phyloP scores from a whole-genome alignment of 2,888 invertebrate species.

The Apomyelois bistriatella region DNA sequence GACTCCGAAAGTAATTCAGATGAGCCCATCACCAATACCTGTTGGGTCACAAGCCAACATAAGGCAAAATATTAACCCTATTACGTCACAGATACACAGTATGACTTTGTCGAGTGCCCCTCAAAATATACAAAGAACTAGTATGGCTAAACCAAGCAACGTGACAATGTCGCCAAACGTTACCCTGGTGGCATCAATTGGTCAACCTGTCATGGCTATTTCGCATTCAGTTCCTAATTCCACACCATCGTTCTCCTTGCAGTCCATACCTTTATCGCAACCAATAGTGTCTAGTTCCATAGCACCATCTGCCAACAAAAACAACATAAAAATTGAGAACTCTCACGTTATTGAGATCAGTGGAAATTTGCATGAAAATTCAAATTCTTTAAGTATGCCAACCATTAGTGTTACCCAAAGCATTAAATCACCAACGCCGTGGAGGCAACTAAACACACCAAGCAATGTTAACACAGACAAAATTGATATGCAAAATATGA shows the following conservation, averaged over 20 bases:
- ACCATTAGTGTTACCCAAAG: slow-evolving; percentile 73
- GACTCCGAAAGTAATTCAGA: slow-evolving; percentile 70
- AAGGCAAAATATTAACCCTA: slow-evolving; percentile 67
- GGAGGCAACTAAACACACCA: slow-evolving; percentile 57
- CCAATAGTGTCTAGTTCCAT: slow-evolving; percentile 74
- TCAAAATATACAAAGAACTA: slow-evolving; percentile 56
- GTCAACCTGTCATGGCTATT: slow-evolving; percentile 74
- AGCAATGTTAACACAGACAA: slow-evolving; percentile 48
- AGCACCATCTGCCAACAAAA: slow-evolving; percentile 61
- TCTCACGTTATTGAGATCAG: slow-evolving; percentile 73
- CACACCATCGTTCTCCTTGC: slow-evolving; percentile 59
- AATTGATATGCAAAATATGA: slow-evolving; percentile 59
- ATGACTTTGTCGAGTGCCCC: slow-evolving; percentile 62
- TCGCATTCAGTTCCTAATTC: slow-evolving; percentile 67
- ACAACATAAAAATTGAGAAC: slow-evolving; percentile 64
- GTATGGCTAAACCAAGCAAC: slow-evolving; percentile 54
- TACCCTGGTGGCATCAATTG: slow-evolving; percentile 66
- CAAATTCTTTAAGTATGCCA: slow-evolving; percentile 53
- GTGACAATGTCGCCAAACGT: slow-evolving; percentile 69
- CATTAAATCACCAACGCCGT: slow-evolving; percentile 70
- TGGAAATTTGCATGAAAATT: slow-evolving; percentile 65
- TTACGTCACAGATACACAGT: slow-evolving; percentile 71
- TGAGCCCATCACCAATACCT: slow-evolving; percentile 52
- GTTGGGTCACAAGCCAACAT: slow-evolving; percentile 56
- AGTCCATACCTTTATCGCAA: slow-evolving; percentile 68